These are phyloP conservation scores for Mesocricetus auratus DNA, from an alignment of 2,113 vertebrate species.

Conservation along the genomic window DNA sequence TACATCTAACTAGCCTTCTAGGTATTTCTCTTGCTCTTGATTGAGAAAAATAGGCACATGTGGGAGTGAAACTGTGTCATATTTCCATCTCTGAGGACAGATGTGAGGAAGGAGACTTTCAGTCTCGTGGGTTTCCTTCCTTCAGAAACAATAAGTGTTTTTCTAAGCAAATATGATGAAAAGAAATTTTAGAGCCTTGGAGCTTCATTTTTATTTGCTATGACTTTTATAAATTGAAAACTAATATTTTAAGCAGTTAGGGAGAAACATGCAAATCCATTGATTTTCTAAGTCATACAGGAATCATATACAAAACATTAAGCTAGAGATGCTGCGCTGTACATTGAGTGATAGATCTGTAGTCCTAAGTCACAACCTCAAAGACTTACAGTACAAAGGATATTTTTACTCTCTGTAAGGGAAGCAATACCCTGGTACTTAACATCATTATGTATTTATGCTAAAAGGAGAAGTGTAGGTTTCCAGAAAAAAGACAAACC, in stretches of 20 bases:
- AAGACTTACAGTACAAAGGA: not conserved
- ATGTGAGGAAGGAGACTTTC: not conserved
- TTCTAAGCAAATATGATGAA: not conserved
- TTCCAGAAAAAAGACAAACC: not conserved
- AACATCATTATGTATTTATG: slow-evolving; percentile 24
- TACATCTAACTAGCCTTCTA: not conserved
- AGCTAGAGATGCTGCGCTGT: not conserved
- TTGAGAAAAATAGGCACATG: not conserved
- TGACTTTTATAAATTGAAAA: slow-evolving; percentile 47
- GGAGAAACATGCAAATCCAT: not conserved
- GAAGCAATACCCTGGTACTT: slow-evolving; percentile 22
- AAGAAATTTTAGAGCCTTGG: not conserved
- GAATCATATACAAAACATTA: slow-evolving; percentile 13
- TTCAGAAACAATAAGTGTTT: slow-evolving; percentile 40
- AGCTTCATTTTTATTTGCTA: slow-evolving; percentile 50
- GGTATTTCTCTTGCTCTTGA: not conserved
- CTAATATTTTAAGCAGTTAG: slow-evolving; percentile 25
- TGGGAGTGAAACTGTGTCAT: not conserved
- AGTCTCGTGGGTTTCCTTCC: not conserved
- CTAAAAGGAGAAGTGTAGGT: not conserved
- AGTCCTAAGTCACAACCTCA: slow-evolving; percentile 13
- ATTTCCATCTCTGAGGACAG: not conserved
- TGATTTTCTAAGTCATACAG: slow-evolving; percentile 41
- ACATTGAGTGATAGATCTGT: not conserved
- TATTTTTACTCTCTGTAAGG: slow-evolving; percentile 37